Conservation (phyloP, 2,797 vertebrate species). For the Novumbra hubbsi region DNA sequence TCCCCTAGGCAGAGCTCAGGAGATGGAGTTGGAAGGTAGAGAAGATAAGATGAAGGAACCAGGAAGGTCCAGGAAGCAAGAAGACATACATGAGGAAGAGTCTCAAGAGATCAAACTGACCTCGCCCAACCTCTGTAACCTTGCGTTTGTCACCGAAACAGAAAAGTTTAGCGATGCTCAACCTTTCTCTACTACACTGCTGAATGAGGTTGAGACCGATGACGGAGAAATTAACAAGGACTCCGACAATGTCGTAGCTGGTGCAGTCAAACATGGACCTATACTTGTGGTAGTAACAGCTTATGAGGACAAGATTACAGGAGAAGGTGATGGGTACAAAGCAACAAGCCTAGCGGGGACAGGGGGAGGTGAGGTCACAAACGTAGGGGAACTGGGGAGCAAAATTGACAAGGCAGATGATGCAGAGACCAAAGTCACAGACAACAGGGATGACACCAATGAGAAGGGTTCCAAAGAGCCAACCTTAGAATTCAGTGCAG, state of each 20-base stretch:
- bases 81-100: constrained; percentile 43
- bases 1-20: constrained; percentile 73
- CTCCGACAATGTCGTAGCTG: constrained; percentile 20
- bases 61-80: constrained; percentile 40
- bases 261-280: constrained; percentile 25
- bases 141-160: constrained; percentile 12
- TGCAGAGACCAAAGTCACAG: neutral
- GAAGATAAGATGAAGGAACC: constrained; percentile 58
- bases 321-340: neutral
- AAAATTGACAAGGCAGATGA: neutral
- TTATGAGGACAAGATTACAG: constrained; percentile 35
- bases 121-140: constrained; percentile 30
- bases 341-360: constrained; percentile 1
- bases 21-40: constrained; percentile 57
- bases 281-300: constrained; percentile 14
- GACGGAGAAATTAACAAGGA: constrained; percentile 8
- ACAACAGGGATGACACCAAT: constrained; percentile 21
- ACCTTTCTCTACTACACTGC: neutral
- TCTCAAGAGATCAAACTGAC: constrained; percentile 43
- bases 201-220: constrained; percentile 15
- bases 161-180: constrained; percentile 31
- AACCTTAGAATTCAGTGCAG: constrained; percentile 10
- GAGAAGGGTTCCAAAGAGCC: neutral
- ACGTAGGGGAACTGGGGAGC: constrained; percentile 11
- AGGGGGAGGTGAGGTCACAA: constrained; percentile 7